Evolutionary conservation across 2,113 vertebrate genomes (phyloP).

Genomic region (Eolophus roseicapilla): DNA sequence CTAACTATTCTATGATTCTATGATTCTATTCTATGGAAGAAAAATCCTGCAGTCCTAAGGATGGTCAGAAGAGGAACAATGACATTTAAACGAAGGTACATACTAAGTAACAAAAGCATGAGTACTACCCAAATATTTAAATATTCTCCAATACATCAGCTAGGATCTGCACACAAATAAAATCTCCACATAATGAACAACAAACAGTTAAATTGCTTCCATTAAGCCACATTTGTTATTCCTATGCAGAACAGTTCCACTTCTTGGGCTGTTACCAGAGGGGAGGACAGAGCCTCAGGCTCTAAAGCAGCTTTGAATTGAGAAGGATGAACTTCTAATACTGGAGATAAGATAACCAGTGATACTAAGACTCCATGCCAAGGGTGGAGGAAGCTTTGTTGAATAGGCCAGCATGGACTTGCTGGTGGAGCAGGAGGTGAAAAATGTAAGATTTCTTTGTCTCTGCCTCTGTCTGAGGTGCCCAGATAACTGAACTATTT

Average conservation of each 20-base stretch:
- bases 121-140: not conserved
- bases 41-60: not conserved
- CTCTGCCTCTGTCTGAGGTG: not conserved
- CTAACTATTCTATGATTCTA: too few species aligned
- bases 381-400: not conserved
- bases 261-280: not conserved
- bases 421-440: not conserved
- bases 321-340: not conserved
- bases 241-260: not conserved
- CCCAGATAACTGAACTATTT: not conserved
- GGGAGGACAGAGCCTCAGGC: not conserved
- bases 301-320: not conserved
- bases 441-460: not conserved
- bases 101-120: not conserved
- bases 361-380: not conserved
- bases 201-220: not conserved
- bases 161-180: not conserved
- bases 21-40: too few species aligned
- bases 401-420: not conserved
- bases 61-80: not conserved
- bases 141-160: not conserved
- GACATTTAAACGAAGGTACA: not conserved
- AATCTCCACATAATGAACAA: not conserved
- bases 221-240: not conserved
- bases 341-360: not conserved